Conservation (phyloP, 1,140 invertebrate species). For the Platyscapa corneri region DNA sequence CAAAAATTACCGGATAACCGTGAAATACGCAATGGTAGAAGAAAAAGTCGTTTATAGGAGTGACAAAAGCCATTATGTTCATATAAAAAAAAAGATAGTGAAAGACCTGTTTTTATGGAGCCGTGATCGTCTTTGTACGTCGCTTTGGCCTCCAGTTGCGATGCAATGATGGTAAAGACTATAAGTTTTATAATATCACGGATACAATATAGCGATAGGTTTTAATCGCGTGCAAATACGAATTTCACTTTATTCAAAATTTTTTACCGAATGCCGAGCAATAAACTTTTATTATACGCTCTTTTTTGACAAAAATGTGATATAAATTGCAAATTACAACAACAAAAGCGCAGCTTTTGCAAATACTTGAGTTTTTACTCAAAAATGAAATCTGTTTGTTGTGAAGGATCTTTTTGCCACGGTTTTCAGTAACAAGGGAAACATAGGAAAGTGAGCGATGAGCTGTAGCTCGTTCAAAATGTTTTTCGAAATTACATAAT, state of each 20-base stretch:
- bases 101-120: slow-evolving; percentile 37
- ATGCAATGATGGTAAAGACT: not conserved
- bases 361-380: not conserved
- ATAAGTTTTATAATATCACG: slow-evolving; percentile 39
- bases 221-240: slow-evolving; percentile 36
- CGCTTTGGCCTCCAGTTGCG: not conserved
- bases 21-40: slow-evolving; percentile 36
- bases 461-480: not conserved
- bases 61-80: slow-evolving; percentile 51
- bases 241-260: not conserved
- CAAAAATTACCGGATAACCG: slow-evolving; percentile 50
- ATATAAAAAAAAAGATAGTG: slow-evolving; percentile 29
- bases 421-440: not conserved
- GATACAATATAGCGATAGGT: slow-evolving; percentile 25
- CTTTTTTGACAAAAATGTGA: slow-evolving; percentile 8
- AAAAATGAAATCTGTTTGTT: not conserved
- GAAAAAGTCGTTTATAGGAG: slow-evolving; percentile 49
- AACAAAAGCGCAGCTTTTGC: not conserved
- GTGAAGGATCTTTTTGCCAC: not conserved
- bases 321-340: not conserved
- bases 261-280: not conserved
- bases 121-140: not conserved
- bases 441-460: not conserved
- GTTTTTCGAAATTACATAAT: not conserved
- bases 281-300: not conserved